Evolutionary conservation across 2,888 invertebrate species (phyloP).

Genomic region (Norana najaformis): DNA sequence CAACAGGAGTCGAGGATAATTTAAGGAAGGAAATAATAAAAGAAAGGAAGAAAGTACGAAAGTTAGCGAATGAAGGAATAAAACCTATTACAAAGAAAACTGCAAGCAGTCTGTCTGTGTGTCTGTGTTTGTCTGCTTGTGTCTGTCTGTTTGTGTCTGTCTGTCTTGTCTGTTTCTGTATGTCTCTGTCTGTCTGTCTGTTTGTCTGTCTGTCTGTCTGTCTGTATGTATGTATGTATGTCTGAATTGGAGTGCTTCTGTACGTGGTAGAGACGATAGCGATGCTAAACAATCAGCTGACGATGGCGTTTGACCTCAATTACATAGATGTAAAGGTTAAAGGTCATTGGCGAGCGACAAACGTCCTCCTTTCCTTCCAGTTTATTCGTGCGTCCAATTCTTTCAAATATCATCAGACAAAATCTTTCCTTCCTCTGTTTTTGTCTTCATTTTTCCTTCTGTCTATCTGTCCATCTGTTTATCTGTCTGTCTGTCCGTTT

Average conservation of each 20-base stretch:
- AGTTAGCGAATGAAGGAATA: background rate
- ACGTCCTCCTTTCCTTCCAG: background rate
- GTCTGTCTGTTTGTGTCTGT: background rate
- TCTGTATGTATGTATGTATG: background rate
- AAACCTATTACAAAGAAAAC: no score
- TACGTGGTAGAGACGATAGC: background rate
- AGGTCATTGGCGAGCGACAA: background rate
- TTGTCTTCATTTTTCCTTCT: background rate
- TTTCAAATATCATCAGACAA: background rate
- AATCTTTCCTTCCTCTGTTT: background rate
- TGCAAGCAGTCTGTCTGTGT: background rate
- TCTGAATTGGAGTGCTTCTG: background rate
- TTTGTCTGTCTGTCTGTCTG: no score
- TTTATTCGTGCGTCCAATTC: no score
- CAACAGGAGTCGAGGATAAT: no score
- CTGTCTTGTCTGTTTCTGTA: background rate
- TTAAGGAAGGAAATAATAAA: no score
- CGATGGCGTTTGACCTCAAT: background rate
- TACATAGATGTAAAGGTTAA: background rate
- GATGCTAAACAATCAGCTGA: background rate
- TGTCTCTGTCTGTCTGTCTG: no score
- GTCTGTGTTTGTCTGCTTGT: background rate
- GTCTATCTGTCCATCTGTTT: background rate
- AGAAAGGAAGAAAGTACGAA: no score
- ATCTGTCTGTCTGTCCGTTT: background rate